Conservation (phyloP, 37 sponge, comb jelly and placozoan genomes). For the Corticium candelabrum region DNA sequence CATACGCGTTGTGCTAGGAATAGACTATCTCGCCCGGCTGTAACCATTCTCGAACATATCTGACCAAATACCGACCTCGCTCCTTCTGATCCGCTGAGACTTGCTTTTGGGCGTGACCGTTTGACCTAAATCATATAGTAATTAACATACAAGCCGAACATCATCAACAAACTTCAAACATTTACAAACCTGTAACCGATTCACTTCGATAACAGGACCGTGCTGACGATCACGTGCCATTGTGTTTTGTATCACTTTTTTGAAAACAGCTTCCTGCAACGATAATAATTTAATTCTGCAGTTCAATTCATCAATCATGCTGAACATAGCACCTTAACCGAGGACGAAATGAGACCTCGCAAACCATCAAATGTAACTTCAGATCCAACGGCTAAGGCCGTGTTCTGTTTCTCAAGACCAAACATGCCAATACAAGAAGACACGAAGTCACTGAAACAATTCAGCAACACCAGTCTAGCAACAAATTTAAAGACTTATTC, state of each 20-base stretch:
- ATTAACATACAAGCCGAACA: too few species aligned
- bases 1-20: slow-evolving; percentile 82
- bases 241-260: slow-evolving; percentile 75
- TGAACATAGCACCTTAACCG: slow-evolving; percentile 49
- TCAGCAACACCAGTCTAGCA: slow-evolving; percentile 53
- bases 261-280: slow-evolving; percentile 75
- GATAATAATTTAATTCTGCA: background rate
- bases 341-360: slow-evolving; percentile 42
- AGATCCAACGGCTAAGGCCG: background rate
- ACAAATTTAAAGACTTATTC: too few species aligned
- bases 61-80: slow-evolving; percentile 81
- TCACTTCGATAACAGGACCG: slow-evolving; percentile 84
- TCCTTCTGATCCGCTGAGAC: slow-evolving; percentile 60
- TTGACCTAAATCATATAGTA: too few species aligned
- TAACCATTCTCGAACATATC: slow-evolving; percentile 68
- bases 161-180: too few species aligned
- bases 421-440: slow-evolving; percentile 65
- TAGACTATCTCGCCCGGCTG: slow-evolving; percentile 47
- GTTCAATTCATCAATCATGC: background rate
- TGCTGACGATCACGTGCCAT: slow-evolving; percentile 84
- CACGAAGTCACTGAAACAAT: slow-evolving; percentile 66
- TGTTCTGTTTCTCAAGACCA: slow-evolving; percentile 18
- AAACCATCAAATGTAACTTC: slow-evolving; percentile 47
- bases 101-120: slow-evolving; percentile 24
- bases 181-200: slow-evolving; percentile 64